Conservation (phyloP, 2,888 invertebrate species). For the Yponomeuta malinellus region DNA sequence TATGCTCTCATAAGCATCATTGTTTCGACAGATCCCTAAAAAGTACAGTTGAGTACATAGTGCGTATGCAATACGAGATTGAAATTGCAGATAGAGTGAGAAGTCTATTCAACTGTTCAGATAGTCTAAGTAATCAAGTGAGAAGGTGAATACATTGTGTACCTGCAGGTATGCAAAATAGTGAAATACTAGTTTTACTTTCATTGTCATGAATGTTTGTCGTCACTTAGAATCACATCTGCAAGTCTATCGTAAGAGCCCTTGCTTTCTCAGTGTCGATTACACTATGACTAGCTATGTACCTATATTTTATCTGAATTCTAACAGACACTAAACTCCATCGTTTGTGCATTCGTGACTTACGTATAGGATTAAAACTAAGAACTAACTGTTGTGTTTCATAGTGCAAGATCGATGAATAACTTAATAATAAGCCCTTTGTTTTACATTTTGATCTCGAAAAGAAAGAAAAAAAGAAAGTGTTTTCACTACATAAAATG, state of each 20-base stretch:
- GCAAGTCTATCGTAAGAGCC: not conserved
- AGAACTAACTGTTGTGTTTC: no score
- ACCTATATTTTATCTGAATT: no score
- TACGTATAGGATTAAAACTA: no score
- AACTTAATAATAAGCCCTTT: no score
- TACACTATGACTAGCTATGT: no score
- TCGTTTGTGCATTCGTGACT: no score
- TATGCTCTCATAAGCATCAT: slow-evolving; percentile 9
- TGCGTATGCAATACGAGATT: not conserved
- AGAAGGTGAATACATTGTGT: not conserved
- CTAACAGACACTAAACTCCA: no score
- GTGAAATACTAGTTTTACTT: not conserved
- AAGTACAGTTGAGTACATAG: not conserved
- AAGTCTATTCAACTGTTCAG: not conserved
- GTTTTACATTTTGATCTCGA: no score
- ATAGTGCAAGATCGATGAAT: no score
- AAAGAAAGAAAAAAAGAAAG: no score
- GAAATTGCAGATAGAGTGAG: not conserved
- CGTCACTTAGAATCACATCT: not conserved
- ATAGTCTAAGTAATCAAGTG: not conserved
- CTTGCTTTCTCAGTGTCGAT: not conserved
- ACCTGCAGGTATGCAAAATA: not conserved
- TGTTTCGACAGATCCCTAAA: not conserved
- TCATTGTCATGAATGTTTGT: not conserved
- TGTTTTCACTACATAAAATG: no score